Base-by-base conservation (phyloP, 2,797 vertebrate genomes). In the Tauraco hartlaubi region DNA sequence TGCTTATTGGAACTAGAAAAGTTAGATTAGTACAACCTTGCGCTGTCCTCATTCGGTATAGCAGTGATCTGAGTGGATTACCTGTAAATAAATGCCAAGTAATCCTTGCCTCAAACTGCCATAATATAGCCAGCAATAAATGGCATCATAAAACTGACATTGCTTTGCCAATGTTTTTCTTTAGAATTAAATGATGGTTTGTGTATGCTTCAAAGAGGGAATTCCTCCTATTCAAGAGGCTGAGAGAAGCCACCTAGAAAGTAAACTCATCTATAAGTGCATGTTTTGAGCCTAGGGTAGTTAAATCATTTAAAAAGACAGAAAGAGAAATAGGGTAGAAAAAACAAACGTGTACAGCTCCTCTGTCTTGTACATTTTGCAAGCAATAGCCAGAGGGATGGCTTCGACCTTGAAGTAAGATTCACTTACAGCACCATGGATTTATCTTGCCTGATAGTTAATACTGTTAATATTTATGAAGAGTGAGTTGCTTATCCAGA, bases 121-220 rank as follows among this genome's bases (percentile, higher is more conserved):
- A 87, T 87, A 96, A 95, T 91, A 88, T 8, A 89, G 84, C 89
- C 83, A 49, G 80, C 85, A 96, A 97, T 96, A 97, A 95, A 94
- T 91, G 86, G 83, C 87, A 85, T 97, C 76, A 93, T 94, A 92
- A 97, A 97, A 88, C 89, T 97, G 96, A 96, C 94, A 95, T 96
- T 35, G 11, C 92, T 91, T 26, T 7, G 41, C 62, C 83, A 76
- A 4, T 92, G 93, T 95, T 98, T 97, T 96, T 92, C 84, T 81
- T 96, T 80, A 87, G 80, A 83, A 37, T 96, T 96, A 96, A 92
- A 66, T 83, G 85, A 96, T 96, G 85, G 84, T 74, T 96, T 95
- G 31, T 96, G 28, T 79, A 58, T 63, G 80, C 74, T 93, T 96
- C 90, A 87, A 76, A 97, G 94, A 91, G 63, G 92, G 90, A 95